A percentile compares a stretch with the other conserved stretches of the same genome.
Conservation (phyloP, 2,113 vertebrate species). For the rat (Rattus norvegicus) region DNA sequence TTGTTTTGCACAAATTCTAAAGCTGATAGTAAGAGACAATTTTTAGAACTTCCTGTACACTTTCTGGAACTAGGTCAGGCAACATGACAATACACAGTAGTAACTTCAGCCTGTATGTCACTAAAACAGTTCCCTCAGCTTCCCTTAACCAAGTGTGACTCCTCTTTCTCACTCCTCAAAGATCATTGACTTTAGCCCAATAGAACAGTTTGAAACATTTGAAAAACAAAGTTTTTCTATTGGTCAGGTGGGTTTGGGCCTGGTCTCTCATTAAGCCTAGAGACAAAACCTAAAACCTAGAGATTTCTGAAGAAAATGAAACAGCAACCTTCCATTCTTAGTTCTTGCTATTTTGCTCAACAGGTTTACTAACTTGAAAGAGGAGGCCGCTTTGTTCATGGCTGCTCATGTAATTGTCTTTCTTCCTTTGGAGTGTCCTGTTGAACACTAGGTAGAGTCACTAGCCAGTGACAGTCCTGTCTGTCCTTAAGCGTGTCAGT, state of each 20-base stretch:
- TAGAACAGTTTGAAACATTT: constrained; percentile 16
- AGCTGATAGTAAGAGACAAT: neutral
- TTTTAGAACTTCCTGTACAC: neutral
- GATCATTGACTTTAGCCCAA: neutral
- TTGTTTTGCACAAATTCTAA: neutral
- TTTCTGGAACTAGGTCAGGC: neutral
- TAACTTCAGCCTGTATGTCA: neutral
- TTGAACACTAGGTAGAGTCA: neutral
- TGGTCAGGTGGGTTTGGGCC: neutral
- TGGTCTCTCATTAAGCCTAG: neutral
- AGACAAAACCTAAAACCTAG: neutral
- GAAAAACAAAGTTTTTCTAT: neutral
- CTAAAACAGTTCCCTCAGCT: neutral
- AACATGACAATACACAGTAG: neutral
- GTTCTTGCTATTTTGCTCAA: neutral
- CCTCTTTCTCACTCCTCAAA: constrained; percentile 26
- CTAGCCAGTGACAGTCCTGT: neutral
- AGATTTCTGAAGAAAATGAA: neutral
- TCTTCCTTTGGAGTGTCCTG: neutral
- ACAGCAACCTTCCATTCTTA: neutral
- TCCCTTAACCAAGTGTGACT: neutral
- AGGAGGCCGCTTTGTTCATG: neutral
- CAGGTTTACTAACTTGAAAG: neutral
- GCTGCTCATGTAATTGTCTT: neutral
- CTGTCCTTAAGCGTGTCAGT: neutral